Evolutionary conservation across 2,113 vertebrate genomes (phyloP).

Genomic region (Neogobius melanostomus): DNA sequence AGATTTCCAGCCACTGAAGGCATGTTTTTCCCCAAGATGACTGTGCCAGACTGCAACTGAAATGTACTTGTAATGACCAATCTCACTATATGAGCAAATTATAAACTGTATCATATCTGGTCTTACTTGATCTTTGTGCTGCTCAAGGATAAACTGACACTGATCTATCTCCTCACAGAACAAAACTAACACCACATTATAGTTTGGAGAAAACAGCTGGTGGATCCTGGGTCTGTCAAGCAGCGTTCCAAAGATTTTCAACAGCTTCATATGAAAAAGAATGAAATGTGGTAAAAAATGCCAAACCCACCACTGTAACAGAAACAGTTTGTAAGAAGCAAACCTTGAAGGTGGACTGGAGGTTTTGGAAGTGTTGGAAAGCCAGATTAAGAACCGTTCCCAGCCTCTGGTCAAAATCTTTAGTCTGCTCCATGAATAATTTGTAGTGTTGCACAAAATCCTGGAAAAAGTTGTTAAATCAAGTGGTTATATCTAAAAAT

Average conservation of each 20-base stretch:
- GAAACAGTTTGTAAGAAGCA: background rate
- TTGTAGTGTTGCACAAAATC: slow-evolving; percentile 75
- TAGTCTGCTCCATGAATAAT: slow-evolving; percentile 77
- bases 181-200: slow-evolving; percentile 70
- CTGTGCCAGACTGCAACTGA: slow-evolving; percentile 66
- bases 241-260: slow-evolving; percentile 74
- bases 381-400: slow-evolving; percentile 80
- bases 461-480: slow-evolving; percentile 34
- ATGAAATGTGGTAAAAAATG: background rate
- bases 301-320: background rate
- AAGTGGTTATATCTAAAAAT: too few species aligned
- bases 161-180: slow-evolving; percentile 77
- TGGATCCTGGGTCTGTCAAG: slow-evolving; percentile 73
- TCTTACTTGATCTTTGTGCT: slow-evolving; percentile 73
- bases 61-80: slow-evolving; percentile 26
- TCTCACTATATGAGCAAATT: background rate
- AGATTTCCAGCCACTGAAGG: slow-evolving; percentile 75
- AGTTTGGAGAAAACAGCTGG: slow-evolving; percentile 72
- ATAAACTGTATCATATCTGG: background rate
- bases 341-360: slow-evolving; percentile 79
- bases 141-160: slow-evolving; percentile 73
- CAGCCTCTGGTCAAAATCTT: slow-evolving; percentile 80
- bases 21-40: slow-evolving; percentile 75
- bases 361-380: slow-evolving; percentile 79
- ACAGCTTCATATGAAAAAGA: slow-evolving; percentile 52